Base-by-base conservation (phyloP, 2,888 invertebrate species). In the Elmis aenea region DNA sequence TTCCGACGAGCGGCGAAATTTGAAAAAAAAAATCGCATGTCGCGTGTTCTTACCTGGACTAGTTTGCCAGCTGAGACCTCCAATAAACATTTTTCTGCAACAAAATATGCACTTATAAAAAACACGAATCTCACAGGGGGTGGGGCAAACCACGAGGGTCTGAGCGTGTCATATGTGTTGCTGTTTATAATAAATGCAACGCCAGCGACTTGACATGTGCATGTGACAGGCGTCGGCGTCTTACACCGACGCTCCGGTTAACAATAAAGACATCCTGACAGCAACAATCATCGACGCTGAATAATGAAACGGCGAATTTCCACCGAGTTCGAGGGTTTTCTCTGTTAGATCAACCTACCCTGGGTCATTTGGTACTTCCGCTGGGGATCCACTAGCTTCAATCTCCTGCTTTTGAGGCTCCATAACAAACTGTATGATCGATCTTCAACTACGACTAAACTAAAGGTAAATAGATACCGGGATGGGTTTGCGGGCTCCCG, bases 1-100 rank as follows among this genome's bases (percentile, higher is more conserved):
- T n/a, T n/a, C n/a, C n/a, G n/a, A n/a, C n/a, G n/a, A n/a, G n/a
- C 18, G 18, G 18, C 18, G 18, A 5, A 8, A 5, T 18, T 18
- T 18, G 8, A 18, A 18, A 18, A 18, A 5, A 18, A 18, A 18
- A 18, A 8, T 18, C 8, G 8, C 18, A 18, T 18, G 8, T 6
- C 18, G 33, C 42, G 38, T 38, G 42, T 42, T 36, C 80, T 77
- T 81, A 96, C 95, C 95, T 85, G 95, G 94, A 80, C 94, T 95
- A 69, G 96, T 97, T 80, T 96, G 96, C 96, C 96, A 97, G 79
- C 95, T 95, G 70, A 97, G 85, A 68, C 97, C 97, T 68, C 97
- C 97, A 77, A 97, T 93, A 83, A 97, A 97, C 95, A 97, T 97
- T 88, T 97, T 97, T 79, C 96, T 96, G 84, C 62, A 90, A 89